Base-by-base conservation (phyloP, 2,113 vertebrate species). In the Saccopteryx bilineata region DNA sequence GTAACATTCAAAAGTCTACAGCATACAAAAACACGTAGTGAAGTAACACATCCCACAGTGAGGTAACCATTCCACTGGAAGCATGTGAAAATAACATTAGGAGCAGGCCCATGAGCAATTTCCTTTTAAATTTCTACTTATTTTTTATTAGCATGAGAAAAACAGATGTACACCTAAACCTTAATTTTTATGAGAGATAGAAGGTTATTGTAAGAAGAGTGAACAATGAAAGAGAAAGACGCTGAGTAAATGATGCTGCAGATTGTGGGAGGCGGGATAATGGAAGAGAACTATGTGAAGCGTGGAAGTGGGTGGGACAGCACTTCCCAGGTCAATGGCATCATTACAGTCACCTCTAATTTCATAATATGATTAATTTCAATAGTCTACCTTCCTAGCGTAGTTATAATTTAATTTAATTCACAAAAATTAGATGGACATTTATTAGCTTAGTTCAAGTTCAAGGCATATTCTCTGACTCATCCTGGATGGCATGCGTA, bases 131-230 rank as follows among this genome's bases (percentile, higher is more conserved):
- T 63, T 93, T 90, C 5, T 78, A 63, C 13, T 87, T 76, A 58
- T 11, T 63, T 90, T 78, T 71, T 54, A 76, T 92, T 17, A 2
- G 1, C 5, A 39, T 86, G 46, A 82, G 18, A 60, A 71, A 82
- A 71, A 60, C 50, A 33, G 68, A n/a, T 28, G 5, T 54, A 48
- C 39, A 71, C 58, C 50, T 33, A 96, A 86, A 69, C 82, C 33
- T 96, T 90, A 24, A 91, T 90, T 92, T 91, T 91, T 6, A 75
- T 63, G 23, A 88, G 50, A 26, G 19, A 48, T 28, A 54, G 28
- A 82, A 83, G 50, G 46, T 23, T 63, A 63, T 63, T 18, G 66
- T 26, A 21, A 65, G 60, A 91, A 58, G 5, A 75, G 4, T 88
- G 33, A 74, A 31, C 1, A 5, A 50, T 11, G 80, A 58, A 46